Evolutionary conservation across 2,797 vertebrate species (phyloP).

Genomic region (Poecilia gillii): DNA sequence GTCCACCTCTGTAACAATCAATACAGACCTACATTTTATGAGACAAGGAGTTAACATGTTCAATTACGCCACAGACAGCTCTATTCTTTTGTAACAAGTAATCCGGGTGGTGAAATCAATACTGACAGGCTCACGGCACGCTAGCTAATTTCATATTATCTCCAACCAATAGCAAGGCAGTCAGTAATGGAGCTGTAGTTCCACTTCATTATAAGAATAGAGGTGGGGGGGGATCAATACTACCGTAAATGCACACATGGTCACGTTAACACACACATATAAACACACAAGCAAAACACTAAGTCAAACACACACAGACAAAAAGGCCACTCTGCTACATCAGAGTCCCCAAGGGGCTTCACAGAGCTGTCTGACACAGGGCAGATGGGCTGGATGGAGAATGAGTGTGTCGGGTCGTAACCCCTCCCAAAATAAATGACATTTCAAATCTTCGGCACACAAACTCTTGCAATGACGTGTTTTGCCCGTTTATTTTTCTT

Average conservation of each 20-base stretch:
- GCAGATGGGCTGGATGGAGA: slow-evolving; percentile 63
- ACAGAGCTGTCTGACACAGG: slow-evolving; percentile 60
- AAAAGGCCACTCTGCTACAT: slow-evolving; percentile 57
- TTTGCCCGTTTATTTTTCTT: slow-evolving; percentile 13
- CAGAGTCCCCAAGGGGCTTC: slow-evolving; percentile 58
- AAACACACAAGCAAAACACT: slow-evolving; percentile 24
- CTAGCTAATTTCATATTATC: slow-evolving; percentile 99
- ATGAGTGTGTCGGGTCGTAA: slow-evolving; percentile 57
- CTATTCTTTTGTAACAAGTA: slow-evolving; percentile 99
- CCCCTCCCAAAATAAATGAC: slow-evolving; percentile 71
- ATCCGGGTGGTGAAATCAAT: slow-evolving; percentile 99
- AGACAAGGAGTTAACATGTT: slow-evolving; percentile 99
- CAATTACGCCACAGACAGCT: slow-evolving; percentile 99
- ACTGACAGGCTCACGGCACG: slow-evolving; percentile 93
- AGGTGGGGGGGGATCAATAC: slow-evolving; percentile 86
- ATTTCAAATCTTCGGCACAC: slow-evolving; percentile 52
- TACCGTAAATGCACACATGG: slow-evolving; percentile 64
- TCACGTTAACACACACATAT: slow-evolving; percentile 38
- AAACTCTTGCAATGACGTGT: slow-evolving; percentile 19
- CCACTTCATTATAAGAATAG: slow-evolving; percentile 91
- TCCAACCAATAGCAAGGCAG: slow-evolving; percentile 89
- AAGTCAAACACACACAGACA: slow-evolving; percentile 47
- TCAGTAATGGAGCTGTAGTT: slow-evolving; percentile 96
- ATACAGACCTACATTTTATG: slow-evolving; percentile 97
- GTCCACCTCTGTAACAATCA: slow-evolving; percentile 86